Base-by-base conservation (phyloP, 2,113 vertebrate genomes). In the Hippocampus guttulatus region DNA sequence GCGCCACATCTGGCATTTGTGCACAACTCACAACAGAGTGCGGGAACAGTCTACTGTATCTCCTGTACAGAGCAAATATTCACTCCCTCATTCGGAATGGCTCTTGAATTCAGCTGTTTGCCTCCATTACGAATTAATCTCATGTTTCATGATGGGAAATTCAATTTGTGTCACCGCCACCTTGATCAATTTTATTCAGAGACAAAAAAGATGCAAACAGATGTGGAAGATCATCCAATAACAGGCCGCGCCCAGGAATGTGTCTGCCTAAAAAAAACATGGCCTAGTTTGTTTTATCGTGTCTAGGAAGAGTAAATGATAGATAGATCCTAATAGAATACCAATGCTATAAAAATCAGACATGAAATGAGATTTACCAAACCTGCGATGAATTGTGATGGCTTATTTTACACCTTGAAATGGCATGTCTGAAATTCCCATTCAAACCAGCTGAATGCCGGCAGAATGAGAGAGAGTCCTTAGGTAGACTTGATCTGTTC, bases 91-190 rank as follows among this genome's bases (percentile, higher is more conserved):
- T 54, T 8, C 60, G 57, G 15, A 69, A 47, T 65, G 9, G 10
- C 16, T 57, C 51, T 55, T 62, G 64, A 38, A 25, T 68, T 47
- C 25, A 60, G 20, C 1, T 21, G 25, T 58, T 71, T 67, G 66
- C 67, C 55, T 64, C 51, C 55, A 23, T 64, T 64, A 68, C 72
- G 51, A 69, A 67, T 73, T 75, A 70, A 72, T 78, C 74, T 67
- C 58, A 78, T 47, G 61, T 79, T 75, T 79, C 80, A 77, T 83
- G 63, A 70, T 77, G 58, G 69, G 55, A 75, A 61, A 78, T 68
- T 33, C 70, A 77, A 81, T 75, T 71, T 64, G 57, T 27, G 68
- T 68, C 43, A 70, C 73, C 33, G 61, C 69, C 76, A 51, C 67
- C 64, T 80, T 65, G 43, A 0, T 81, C 69, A 84, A 81, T 79